Conservation (phyloP, 1,140 invertebrate species). For the Neuroterus valhalla region DNA sequence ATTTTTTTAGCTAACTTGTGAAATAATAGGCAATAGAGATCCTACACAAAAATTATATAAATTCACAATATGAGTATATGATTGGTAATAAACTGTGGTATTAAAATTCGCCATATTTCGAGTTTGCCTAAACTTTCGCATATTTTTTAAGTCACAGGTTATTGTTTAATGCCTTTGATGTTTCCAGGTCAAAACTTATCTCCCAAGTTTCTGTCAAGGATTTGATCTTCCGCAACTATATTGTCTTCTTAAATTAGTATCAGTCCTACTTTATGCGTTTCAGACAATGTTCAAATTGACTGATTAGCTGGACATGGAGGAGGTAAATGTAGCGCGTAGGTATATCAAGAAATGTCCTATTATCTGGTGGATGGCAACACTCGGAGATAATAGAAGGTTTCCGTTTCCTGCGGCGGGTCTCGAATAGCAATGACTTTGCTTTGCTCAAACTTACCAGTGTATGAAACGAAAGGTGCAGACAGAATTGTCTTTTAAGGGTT, state of each 20-base stretch:
- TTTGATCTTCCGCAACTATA: too few species aligned
- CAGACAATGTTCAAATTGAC: constrained; percentile 9
- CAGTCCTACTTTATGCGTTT: neutral
- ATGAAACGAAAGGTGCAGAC: constrained; percentile 31
- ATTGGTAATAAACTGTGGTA: neutral
- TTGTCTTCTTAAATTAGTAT: constrained; percentile 4
- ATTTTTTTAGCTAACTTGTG: too few species aligned
- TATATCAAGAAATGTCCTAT: constrained; percentile 39
- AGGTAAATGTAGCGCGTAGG: constrained; percentile 3
- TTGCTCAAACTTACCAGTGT: constrained; percentile 36
- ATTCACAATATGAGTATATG: neutral
- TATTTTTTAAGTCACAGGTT: neutral
- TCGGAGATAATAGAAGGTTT: constrained; percentile 62
- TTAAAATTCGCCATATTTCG: neutral
- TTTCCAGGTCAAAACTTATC: neutral
- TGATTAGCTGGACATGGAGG: constrained; percentile 17
- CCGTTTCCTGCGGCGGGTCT: constrained; percentile 61
- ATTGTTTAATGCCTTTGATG: neutral
- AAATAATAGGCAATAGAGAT: neutral
- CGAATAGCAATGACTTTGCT: constrained; percentile 64
- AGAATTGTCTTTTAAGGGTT: neutral
- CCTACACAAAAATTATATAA: neutral
- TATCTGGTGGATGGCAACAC: constrained; percentile 51
- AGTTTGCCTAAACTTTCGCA: neutral
- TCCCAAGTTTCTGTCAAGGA: too few species aligned